Base-by-base conservation (phyloP, 2,888 invertebrate genomes). In the Agonum fuliginosum region DNA sequence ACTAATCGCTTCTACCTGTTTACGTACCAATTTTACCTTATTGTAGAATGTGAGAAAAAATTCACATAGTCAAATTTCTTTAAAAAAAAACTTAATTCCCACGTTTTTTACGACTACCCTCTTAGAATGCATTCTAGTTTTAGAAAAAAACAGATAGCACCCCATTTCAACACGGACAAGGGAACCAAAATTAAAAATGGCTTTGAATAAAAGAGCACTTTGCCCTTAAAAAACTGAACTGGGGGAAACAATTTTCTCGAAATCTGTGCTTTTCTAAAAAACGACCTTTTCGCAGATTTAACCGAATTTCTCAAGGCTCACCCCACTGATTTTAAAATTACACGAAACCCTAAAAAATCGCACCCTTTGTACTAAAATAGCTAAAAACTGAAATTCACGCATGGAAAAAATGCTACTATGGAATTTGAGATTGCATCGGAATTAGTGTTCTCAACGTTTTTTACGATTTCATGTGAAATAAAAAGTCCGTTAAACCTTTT, bases 241-340 rank as follows among this genome's bases (percentile, higher is more conserved):
- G 79, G 83, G 83, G 84, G 82, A 82, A 81, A 82, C 22, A 12
- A 37, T 37, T 37, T 12, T 19, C 14, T 3, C 17, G 12, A 72
- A 72, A 72, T 41, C 34, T 10, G 34, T 24, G 79, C 81, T 81
- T 80, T 79, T 65, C 79, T 80, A 81, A 84, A 84, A 84, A 84
- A 84, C 78, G 78, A 78, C 79, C 81, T 83, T 83, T 81, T 81
- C 78, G 79, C 80, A 78, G 81, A 79, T 82, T 81, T 83, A 85
- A 84, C 85, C 84, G 84, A 83, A 83, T 85, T 85, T 84, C 84
- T 84, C 83, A 84, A 83, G 83, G 83, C 82, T 83, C 82, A 80
- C 80, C 80, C 80, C 79, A 80, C 81, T 80, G 83, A 81, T 81
- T 82, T 81, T 79, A 78, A 81, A 82, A 79, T 80, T 80, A 80